Conservation (phyloP, 2,888 invertebrate species). For the Drosophila nr. perissopoda region DNA sequence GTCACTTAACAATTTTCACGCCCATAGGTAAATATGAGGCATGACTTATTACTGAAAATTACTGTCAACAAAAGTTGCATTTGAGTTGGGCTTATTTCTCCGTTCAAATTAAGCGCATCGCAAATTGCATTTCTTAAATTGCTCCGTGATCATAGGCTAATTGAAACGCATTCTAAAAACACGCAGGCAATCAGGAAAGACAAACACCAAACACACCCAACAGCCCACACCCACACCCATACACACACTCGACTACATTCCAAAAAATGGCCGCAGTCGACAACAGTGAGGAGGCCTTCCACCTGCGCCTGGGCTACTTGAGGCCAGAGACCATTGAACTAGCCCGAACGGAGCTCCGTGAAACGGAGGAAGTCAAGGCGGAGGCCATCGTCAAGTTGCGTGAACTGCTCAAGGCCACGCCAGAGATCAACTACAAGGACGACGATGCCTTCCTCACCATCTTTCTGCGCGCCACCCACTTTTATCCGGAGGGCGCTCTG, state of each 20-base stretch:
- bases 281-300: constrained; percentile 85
- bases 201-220: constrained; percentile 3
- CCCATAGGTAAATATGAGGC: constrained; percentile 60
- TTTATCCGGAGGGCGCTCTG: constrained; percentile 92
- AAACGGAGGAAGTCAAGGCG: constrained; percentile 89
- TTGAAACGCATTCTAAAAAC: constrained; percentile 52
- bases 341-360: constrained; percentile 89
- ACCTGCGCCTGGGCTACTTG: constrained; percentile 87
- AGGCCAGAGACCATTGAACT: constrained; percentile 87
- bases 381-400: constrained; percentile 87
- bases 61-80: constrained; percentile 32
- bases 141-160: constrained; percentile 39
- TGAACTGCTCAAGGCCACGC: constrained; percentile 88
- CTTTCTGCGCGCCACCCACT: constrained; percentile 93
- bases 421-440: constrained; percentile 89
- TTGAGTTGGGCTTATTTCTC: not conserved
- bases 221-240: constrained; percentile 17
- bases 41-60: constrained; percentile 55
- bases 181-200: constrained; percentile 53
- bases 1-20: constrained; percentile 36
- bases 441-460: constrained; percentile 92
- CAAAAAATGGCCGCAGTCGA: constrained; percentile 78
- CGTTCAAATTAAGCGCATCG: constrained; percentile 21
- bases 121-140: constrained; percentile 43
- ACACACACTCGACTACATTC: constrained; percentile 23